Evolutionary conservation across 1,140 invertebrate species (phyloP), one percentile per base, ranked within the genome.

Genomic region (Drosophila watanabei): DNA sequence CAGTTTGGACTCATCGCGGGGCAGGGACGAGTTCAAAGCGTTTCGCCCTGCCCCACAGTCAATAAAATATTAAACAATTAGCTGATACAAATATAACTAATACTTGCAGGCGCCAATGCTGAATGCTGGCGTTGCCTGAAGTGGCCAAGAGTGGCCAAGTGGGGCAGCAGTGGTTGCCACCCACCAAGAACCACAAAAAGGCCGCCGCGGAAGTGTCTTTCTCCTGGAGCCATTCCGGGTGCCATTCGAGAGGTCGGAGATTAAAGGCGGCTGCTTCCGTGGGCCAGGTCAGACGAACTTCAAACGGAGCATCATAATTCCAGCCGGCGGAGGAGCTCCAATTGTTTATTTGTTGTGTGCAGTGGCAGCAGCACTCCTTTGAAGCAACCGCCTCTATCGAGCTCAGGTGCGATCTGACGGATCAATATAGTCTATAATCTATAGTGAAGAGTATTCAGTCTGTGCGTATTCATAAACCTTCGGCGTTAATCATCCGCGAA

Each of bases 51-150:
- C 20, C 28, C n/a, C 57, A 43, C 33, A 75, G 60, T 73, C 54
- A 61, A 82, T 82, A 88, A 88, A 88, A 88, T 88, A 88, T 88
- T 88, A 88, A 80, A 88, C 54, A 88, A 88, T 88, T 83, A 69
- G 48, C 60, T 56, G 63, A 70, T 72, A 87, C 71, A 68, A 86
- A 79, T 82, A 88, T 48, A 66, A 61, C 52, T 64, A 54, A 63
- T 52, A 46, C 43, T 58, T 52, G 56, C n/a, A 49, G 75, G 75
- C 75, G 80, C 63, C 72, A 69, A 57, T 16, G 8, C n/a, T n/a
- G n/a, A n/a, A n/a, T n/a, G n/a, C 4, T 5, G 45, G 35, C 14
- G 16, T 8, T 30, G 46, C 33, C 20, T 71, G 68, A 52, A 71
- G 68, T 69, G 66, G n/a, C n/a, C n/a, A n/a, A n/a, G n/a, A n/a